phyloP scores from a whole-genome alignment of 2,113 vertebrate genomes.

The Petrocephalus microphthalmus region DNA sequence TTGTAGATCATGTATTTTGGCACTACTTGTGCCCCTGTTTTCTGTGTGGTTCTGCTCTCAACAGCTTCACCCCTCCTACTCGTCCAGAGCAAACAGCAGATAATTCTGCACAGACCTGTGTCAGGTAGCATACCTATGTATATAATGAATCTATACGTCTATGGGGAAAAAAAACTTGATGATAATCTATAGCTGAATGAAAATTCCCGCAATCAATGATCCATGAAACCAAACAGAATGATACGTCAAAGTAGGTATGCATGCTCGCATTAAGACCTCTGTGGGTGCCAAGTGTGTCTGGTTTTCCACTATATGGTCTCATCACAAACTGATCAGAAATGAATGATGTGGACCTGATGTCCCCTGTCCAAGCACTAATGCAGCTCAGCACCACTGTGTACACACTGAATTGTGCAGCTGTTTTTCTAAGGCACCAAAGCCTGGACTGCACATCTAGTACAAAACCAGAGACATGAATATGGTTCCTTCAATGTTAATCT shows the following conservation, averaged over 20 bases:
- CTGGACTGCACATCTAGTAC: neutral
- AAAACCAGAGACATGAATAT: neutral
- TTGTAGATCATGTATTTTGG: slow-evolving; percentile 36
- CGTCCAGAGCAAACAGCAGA: neutral
- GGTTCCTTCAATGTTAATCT: neutral
- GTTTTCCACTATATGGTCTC: neutral
- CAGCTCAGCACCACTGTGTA: neutral
- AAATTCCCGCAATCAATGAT: neutral
- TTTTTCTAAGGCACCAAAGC: neutral
- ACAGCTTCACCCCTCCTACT: neutral
- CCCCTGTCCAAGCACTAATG: neutral
- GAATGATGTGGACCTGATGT: neutral
- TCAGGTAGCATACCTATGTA: neutral
- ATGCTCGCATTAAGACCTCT: neutral
- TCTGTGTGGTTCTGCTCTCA: neutral
- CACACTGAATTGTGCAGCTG: neutral
- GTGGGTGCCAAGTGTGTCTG: neutral
- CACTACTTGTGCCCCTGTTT: neutral
- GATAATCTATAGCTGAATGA: neutral
- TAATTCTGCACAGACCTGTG: neutral
- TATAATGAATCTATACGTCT: neutral
- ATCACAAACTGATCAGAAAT: neutral
- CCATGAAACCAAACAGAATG: neutral
- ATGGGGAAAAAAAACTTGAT: neutral
- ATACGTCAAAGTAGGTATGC: neutral